These are phyloP conservation scores for Oryzias woworae DNA, from an alignment of 2,113 vertebrate species.

Conservation along the genomic window DNA sequence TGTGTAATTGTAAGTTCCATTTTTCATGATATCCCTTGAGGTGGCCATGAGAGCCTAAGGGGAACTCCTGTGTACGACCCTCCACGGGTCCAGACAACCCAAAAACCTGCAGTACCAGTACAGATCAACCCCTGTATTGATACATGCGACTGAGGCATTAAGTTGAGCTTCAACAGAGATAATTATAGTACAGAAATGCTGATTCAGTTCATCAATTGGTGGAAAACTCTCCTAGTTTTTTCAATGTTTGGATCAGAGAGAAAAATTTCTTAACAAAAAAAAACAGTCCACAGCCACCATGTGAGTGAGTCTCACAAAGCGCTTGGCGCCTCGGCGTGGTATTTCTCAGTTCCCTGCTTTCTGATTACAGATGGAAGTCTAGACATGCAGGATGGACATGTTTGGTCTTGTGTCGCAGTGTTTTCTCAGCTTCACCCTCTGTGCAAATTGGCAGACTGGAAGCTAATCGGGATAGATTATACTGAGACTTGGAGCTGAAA, in stretches of 20 bases:
- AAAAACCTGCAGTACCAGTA: no score
- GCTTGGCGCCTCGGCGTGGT: conserved; percentile 14
- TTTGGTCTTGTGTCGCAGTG: conserved; percentile 46
- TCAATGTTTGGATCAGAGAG: conserved; percentile 26
- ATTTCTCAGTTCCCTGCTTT: conserved; percentile 39
- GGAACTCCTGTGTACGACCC: no score
- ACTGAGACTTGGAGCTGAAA: conserved; percentile 13
- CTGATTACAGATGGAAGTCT: conserved; percentile 55
- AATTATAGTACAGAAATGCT: conserved; percentile 11
- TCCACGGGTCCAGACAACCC: no score
- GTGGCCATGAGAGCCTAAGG: no score
- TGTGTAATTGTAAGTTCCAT: no score
- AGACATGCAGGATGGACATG: conserved; percentile 57
- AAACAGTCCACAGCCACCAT: conserved; percentile 27
- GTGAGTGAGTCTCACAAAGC: conserved; percentile 36
- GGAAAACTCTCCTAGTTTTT: neutral
- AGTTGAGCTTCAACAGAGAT: neutral
- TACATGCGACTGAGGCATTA: no score
- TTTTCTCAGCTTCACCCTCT: conserved; percentile 30
- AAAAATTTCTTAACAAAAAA: conserved; percentile 37
- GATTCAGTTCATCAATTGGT: conserved; percentile 25
- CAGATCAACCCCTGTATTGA: no score
- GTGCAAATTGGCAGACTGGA: conserved; percentile 39
- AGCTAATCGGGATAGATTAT: conserved; percentile 50
- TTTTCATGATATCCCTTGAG: no score